These are phyloP conservation scores for Limnodromus scolopaceus DNA, from an alignment of 2,797 vertebrate species.

Conservation along the genomic window DNA sequence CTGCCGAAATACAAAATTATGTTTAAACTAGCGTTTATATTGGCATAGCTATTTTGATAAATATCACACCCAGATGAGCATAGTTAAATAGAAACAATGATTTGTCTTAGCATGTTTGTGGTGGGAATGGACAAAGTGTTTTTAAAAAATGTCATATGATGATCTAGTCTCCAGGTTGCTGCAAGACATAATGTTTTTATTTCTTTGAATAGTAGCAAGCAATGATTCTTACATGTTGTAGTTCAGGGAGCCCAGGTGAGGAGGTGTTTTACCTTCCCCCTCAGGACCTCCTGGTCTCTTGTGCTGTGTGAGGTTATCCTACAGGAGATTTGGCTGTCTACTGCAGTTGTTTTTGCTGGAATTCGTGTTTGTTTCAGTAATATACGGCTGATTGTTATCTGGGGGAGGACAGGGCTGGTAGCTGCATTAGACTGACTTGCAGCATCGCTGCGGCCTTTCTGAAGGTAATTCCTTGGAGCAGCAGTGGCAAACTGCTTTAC, in stretches of 20 bases:
- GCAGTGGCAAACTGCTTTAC: background rate
- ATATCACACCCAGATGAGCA: background rate
- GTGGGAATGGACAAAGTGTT: background rate
- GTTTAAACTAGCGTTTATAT: background rate
- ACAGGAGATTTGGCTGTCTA: background rate
- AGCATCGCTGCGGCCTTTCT: background rate
- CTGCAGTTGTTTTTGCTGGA: background rate
- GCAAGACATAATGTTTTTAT: background rate
- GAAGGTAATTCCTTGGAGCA: conserved; percentile 15
- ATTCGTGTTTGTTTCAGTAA: background rate
- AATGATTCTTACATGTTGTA: background rate
- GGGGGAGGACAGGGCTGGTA: background rate
- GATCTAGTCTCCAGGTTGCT: background rate
- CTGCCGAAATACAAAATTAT: background rate
- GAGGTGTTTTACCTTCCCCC: background rate
- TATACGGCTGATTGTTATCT: conserved; percentile 12
- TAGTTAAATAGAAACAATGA: background rate
- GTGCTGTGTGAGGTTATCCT: background rate
- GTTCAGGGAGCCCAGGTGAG: background rate
- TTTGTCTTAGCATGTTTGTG: background rate
- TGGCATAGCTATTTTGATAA: background rate
- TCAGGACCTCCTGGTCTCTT: background rate
- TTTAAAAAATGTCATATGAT: background rate
- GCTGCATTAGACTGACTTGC: background rate
- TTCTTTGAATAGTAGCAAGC: background rate